Base-by-base conservation (phyloP, 2,797 vertebrate genomes). In the Cirrhinus molitorella region DNA sequence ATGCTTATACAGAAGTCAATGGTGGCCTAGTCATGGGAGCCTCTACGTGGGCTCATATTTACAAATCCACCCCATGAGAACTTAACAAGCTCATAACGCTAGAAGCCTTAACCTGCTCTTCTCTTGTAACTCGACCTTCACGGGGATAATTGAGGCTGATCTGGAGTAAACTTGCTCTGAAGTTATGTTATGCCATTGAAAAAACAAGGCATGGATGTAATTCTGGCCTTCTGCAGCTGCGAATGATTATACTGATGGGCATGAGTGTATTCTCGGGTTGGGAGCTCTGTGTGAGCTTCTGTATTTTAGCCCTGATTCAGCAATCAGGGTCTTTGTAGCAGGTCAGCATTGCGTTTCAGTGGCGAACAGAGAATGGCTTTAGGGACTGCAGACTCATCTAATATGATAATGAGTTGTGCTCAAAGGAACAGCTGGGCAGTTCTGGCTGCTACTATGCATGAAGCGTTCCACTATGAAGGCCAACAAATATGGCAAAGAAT, bases 301-400 rank as follows among this genome's bases (percentile, higher is more conserved):
- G 92, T 91, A 92, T 91, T 91, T 92, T 89, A 90, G 88, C 65
- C 91, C 94, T 94, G 94, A 95, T 91, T 96, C 95, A 95, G 95
- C 95, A 93, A 88, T 92, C 89, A 88, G 66, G 63, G 80, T 91
- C 91, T 93, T 94, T 93, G 89, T 90, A 83, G 83, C 65, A 65
- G 80, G 83, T 88, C 86, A 89, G 88, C 85, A 81, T 40, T 45
- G 85, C 34, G 49, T 85, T 86, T 87, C 89, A 85, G 91, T 85
- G 85, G 87, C 90, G 90, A 95, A 93, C 91, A 93, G 92, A 93
- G 89, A 88, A 88, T 76, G 89, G 90, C 92, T 93, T 94, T 89
- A 83, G 91, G 91, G 93, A 95, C 93, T 95, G 94, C 94, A 91
- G 93, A 92, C 93, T 95, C 95, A 95, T 95, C 94, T 92, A 94